Evolutionary conservation across 2,797 vertebrate genomes (phyloP).

Genomic region (Coccyzus lansbergi): DNA sequence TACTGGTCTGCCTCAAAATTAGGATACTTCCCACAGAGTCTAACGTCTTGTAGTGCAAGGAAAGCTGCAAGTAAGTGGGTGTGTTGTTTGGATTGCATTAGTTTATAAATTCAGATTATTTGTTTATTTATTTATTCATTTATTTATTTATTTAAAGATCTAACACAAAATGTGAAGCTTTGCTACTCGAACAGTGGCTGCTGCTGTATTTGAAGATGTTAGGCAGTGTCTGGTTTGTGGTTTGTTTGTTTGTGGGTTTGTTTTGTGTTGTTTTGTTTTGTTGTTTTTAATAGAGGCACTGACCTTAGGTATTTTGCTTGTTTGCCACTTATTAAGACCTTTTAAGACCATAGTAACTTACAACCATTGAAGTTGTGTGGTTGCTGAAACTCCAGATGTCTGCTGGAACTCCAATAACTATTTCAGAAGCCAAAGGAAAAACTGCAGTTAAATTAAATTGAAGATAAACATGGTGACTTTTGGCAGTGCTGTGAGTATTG

Average conservation of each 20-base stretch:
- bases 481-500: not conserved
- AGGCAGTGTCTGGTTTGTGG: not conserved
- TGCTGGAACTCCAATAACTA: not conserved
- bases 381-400: not conserved
- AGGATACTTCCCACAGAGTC: not conserved
- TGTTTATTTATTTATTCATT: no score
- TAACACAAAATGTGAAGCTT: not conserved
- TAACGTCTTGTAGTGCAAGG: not conserved
- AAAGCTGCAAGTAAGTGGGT: not conserved
- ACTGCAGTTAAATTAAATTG: not conserved
- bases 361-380: not conserved
- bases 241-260: no score
- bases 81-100: not conserved
- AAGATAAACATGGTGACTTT: not conserved
- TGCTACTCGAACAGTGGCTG: not conserved
- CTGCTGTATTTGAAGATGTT: not conserved
- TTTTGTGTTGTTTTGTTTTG: not conserved
- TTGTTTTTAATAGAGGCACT: not conserved
- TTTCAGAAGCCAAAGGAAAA: not conserved
- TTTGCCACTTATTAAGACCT: accelerated
- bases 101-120: not conserved
- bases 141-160: not conserved
- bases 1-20: not conserved
- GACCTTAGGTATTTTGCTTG: not conserved
- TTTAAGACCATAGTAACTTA: not conserved